Base-by-base conservation (phyloP, 2,113 vertebrate species). In the Pseudorhombus dupliciocellatus region DNA sequence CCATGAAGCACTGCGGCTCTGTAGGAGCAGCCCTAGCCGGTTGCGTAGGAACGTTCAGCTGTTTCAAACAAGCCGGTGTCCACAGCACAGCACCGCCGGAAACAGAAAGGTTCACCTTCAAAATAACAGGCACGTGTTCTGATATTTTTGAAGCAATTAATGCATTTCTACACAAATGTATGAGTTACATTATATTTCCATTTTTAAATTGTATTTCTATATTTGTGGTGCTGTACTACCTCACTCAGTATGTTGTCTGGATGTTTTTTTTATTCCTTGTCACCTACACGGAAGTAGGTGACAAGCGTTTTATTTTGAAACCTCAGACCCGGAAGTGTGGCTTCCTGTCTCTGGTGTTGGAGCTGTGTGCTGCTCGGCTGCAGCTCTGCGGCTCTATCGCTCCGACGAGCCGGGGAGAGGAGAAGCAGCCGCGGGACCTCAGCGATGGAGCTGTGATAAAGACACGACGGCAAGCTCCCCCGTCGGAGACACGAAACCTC, bases 361-460 rank as follows among this genome's bases (percentile, higher is more conserved):
- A 54, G 3, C 0, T 51, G 50, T 56, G 54, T 63, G 58, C 53
- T 15, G 74, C 76, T 79, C 51, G 46, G 37, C 5, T 28, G 26
- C 10, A 11, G 9, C 34, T 37, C 34, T 37, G 34, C 34, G 34
- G 74, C 68, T 12, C 55, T 24, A 56, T 42, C 0, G 40, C 64
- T 87, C 73, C 48, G 21, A 86, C 56, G 75, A 88, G 87, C 90
- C 78, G 88, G 87, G 81, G 77, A 83, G 79, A 83, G 81, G 74
- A 5, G 81, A 79, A 71, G 70, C 37, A n/a, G 74, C 12, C 55
- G 40, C 46, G 65, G 48, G 37, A 52, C 0, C 34, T 10, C 65
- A 61, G 26, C 69, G 62, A 92, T 91, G 91, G 85, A 89, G 76
- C 76, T 26, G 7, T 75, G 79, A 8, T 84, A 88, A 7, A 11